Conservation (phyloP, 2,797 vertebrate genomes). For the Notamacropus eugenii region DNA sequence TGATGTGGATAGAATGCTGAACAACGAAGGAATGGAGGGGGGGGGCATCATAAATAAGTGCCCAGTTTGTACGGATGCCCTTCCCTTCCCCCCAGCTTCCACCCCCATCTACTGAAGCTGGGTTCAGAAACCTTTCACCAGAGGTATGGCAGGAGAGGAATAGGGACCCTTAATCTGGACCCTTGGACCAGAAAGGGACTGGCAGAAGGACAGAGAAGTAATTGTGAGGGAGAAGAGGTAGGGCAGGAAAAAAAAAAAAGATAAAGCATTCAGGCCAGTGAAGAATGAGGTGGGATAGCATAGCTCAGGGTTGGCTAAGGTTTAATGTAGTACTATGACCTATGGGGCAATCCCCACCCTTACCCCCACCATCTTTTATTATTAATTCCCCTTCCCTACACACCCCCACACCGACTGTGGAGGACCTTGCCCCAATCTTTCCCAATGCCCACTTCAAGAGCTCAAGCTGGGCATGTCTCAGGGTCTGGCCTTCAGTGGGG, state of each 20-base stretch:
- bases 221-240: background rate
- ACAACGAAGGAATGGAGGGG: conserved; percentile 58
- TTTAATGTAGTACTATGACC: background rate
- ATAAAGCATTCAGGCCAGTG: background rate
- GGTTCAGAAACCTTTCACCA: conserved; percentile 55
- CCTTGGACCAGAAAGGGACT: conserved; percentile 28
- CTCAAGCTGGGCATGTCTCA: background rate
- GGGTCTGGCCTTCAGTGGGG: background rate
- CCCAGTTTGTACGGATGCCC: conserved; percentile 20
- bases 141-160: conserved; percentile 30
- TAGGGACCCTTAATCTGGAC: conserved; percentile 52
- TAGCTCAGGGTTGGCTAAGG: background rate
- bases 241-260: background rate
- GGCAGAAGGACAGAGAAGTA: conserved; percentile 23
- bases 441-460: background rate
- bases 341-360: background rate
- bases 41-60: conserved; percentile 64
- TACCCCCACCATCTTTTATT: background rate
- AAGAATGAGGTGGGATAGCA: background rate
- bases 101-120: conserved; percentile 48
- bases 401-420: background rate
- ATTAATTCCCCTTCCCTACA: background rate
- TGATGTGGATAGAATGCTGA: conserved; percentile 77
- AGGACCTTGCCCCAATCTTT: background rate
- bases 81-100: background rate